Percentiles rank a stretch among this genome's conserved stretches.
These are phyloP conservation scores for Melolontha melolontha DNA, from an alignment of 2,888 invertebrate genomes.

Conservation along the genomic window DNA sequence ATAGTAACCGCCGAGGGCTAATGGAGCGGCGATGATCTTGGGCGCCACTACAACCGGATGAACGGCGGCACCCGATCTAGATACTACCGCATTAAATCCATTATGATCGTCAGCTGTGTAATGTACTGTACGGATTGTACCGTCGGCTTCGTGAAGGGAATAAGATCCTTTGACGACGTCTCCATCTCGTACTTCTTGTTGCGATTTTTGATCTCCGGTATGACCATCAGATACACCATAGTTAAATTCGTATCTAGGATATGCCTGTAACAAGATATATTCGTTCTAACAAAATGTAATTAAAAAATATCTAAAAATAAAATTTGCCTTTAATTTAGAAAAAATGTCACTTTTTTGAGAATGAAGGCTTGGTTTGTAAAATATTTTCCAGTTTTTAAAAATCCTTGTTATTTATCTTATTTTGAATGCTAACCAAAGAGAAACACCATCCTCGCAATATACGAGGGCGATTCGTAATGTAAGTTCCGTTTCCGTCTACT, in stretches of 20 bases:
- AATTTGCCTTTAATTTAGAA: no score
- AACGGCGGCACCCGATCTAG: slow-evolving; percentile 72
- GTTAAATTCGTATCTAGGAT: slow-evolving; percentile 75
- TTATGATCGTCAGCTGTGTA: slow-evolving; percentile 79
- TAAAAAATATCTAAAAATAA: no score
- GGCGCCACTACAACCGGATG: slow-evolving; percentile 65
- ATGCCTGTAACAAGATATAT: slow-evolving; percentile 57
- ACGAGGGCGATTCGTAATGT: no score
- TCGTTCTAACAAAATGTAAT: no score
- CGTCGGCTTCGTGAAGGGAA: slow-evolving; percentile 65
- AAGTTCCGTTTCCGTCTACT: no score
- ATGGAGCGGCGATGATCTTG: slow-evolving; percentile 63
- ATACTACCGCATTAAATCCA: slow-evolving; percentile 79
- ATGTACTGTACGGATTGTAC: slow-evolving; percentile 68
- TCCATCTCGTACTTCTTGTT: slow-evolving; percentile 68
- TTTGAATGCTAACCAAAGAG: no score
- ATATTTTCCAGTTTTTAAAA: no score
- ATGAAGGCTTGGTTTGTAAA: no score
- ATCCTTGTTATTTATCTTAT: no score
- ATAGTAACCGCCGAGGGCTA: slow-evolving; percentile 36
- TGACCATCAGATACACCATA: slow-evolving; percentile 75
- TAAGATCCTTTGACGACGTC: slow-evolving; percentile 74
- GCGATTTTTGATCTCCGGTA: slow-evolving; percentile 70
- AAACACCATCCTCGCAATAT: no score
- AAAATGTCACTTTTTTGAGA: no score